Conservation (phyloP, 2,113 vertebrate genomes). For the Pseudorasbora parva region DNA sequence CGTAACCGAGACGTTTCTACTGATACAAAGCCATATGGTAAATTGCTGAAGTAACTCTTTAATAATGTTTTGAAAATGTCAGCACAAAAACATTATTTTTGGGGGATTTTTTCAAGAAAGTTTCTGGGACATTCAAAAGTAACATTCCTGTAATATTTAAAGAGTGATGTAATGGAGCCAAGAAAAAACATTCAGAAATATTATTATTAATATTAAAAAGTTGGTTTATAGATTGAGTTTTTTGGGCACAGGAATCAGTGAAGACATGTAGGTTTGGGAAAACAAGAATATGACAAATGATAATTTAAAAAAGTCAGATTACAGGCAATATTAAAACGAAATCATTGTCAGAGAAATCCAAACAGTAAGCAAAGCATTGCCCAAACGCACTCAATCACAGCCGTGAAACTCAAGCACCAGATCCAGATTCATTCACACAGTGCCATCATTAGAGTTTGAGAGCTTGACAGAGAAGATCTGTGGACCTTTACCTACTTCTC, state of each 20-base stretch:
- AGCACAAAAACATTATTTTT: too few species aligned
- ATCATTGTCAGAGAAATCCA: not conserved
- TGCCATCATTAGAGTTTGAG: not conserved
- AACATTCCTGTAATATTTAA: too few species aligned
- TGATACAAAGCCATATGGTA: too few species aligned
- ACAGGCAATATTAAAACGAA: not conserved
- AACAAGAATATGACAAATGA: not conserved
- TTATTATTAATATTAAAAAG: not conserved
- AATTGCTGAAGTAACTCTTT: too few species aligned
- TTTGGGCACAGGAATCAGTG: not conserved
- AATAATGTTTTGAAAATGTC: too few species aligned
- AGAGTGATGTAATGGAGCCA: too few species aligned
- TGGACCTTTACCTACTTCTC: constrained; percentile 98
- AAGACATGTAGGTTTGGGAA: not conserved
- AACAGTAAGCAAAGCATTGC: not conserved
- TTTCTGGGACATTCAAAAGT: too few species aligned
- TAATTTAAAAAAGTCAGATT: not conserved
- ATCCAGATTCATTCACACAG: not conserved
- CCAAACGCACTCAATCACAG: not conserved
- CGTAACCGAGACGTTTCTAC: too few species aligned
- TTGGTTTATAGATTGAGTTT: not conserved
- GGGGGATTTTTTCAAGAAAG: too few species aligned
- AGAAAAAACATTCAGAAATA: too few species aligned
- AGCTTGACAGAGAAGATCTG: constrained; percentile 11
- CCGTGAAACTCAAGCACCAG: too few species aligned